Percentiles rank a stretch among this genome's conserved stretches.
Evolutionary conservation across 2,888 invertebrate species (phyloP).

Genomic region (Poecilus cupreus): DNA sequence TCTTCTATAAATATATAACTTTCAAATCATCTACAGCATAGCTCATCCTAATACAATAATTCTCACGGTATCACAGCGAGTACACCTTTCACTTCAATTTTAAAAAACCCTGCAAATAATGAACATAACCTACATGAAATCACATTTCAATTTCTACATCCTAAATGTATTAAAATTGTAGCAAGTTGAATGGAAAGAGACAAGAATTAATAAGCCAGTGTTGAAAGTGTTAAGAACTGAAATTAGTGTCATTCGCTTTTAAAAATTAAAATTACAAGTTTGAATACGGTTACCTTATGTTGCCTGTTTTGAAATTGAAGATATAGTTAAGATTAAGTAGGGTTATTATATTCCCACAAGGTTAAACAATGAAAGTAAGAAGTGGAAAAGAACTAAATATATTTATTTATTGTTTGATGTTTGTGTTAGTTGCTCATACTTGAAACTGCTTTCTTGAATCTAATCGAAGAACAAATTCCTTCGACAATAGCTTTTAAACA

Average conservation of each 20-base stretch:
- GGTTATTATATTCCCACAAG: not conserved
- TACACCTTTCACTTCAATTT: slow-evolving; percentile 26
- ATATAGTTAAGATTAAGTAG: not conserved
- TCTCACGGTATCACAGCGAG: slow-evolving; percentile 3
- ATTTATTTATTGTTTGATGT: not conserved
- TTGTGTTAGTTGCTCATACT: not conserved
- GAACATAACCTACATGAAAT: slow-evolving; percentile 9
- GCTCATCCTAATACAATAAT: slow-evolving; percentile 10
- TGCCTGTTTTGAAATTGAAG: not conserved
- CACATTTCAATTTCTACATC: slow-evolving; percentile 33
- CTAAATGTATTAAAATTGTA: not conserved
- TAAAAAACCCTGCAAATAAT: slow-evolving; percentile 18
- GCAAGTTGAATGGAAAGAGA: not conserved
- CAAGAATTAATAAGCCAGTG: not conserved
- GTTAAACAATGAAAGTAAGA: too few relatives aligned
- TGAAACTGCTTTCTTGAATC: not conserved
- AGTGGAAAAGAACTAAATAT: too few relatives aligned
- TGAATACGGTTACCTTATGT: slow-evolving; percentile 3
- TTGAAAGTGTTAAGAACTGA: not conserved
- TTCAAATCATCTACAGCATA: not conserved
- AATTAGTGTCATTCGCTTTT: slow-evolving; percentile 8
- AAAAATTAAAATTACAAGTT: not conserved
- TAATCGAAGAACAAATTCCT: not conserved
- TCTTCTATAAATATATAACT: slow-evolving; percentile 33
- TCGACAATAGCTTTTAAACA: not conserved